phyloP scores from a whole-genome alignment of 2,113 vertebrate species.

The Indri indri region DNA sequence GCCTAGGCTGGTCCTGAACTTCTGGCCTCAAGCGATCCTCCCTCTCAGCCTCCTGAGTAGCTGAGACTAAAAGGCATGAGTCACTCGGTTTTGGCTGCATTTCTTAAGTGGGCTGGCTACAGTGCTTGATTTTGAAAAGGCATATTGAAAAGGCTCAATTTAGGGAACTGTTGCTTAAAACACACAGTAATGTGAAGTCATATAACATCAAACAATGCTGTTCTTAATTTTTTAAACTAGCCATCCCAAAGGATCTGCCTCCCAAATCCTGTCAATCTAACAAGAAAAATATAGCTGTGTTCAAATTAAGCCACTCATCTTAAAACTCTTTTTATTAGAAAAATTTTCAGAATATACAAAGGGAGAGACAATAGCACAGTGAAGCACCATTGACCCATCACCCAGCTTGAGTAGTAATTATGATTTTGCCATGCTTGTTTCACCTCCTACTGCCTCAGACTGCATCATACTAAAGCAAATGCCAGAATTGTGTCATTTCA shows the following conservation, averaged over 20 bases:
- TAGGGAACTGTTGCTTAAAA: neutral
- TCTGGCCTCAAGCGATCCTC: neutral
- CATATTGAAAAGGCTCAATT: neutral
- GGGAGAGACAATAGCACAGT: neutral
- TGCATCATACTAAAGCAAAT: neutral
- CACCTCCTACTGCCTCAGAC: neutral
- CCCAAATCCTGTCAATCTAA: neutral
- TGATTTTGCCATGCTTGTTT: neutral
- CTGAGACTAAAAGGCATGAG: neutral
- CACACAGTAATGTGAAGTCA: neutral
- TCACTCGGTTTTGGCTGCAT: neutral
- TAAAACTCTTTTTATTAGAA: neutral
- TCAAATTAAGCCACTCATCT: slow-evolving; percentile 13
- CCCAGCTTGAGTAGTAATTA: neutral
- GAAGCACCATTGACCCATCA: neutral
- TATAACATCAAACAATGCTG: neutral
- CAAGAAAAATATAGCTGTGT: neutral
- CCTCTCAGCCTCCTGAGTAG: neutral
- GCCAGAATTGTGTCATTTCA: neutral
- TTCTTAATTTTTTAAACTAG: neutral
- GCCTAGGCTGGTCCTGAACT: neutral
- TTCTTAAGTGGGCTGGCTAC: neutral
- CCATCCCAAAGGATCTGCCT: neutral
- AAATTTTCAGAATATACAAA: neutral
- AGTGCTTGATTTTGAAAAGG: neutral